Evolutionary conservation across 2,113 vertebrate species (phyloP), one percentile per base, ranked within the genome.

Genomic region (Tyto alba): DNA sequence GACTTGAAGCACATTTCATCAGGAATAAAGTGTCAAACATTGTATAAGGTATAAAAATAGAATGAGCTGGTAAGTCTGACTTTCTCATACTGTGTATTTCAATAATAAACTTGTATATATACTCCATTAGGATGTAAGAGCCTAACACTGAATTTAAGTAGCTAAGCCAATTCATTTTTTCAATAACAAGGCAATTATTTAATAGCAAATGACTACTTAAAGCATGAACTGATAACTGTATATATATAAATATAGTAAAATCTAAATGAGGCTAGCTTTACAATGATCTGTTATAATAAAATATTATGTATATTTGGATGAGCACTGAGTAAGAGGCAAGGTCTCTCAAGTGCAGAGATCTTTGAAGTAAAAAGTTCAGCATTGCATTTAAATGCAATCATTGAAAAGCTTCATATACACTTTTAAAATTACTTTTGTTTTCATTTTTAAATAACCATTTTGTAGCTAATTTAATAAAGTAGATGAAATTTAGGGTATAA

Each of bases 381-480:
- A 96, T 86, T 75, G 73, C 71, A 95, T 88, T 88, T 86, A 95
- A 97, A 97, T 82, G 95, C 83, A 89, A 89, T 84, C 86, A 94
- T 79, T 94, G 38, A 41, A 90, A 90, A 94, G 76, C 86, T 81
- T 84, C 71, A 87, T 69, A 81, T 90, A 96, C 69, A 95, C 89
- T 95, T 96, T 97, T 97, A 3, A 95, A 96, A 89, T 40, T 76
- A 85, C 62, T 85, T 89, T 95, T 85, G 94, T 93, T 96, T 97
- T 96, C 40, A 89, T 95, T 95, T 95, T 95, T 94, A 97, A 98
- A 96, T 97, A 95, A 55, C 95, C 81, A 92, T 96, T 97, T 97
- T 97, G 30, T 93, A 96, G 89, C 85, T 98, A 98, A 97, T 98
- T 97, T 97, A 97, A 97, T 97, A 96, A 97, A 97, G 88, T 93